Base-by-base conservation (phyloP, 1,140 invertebrate species). In the Hylaeus anthracinus region DNA sequence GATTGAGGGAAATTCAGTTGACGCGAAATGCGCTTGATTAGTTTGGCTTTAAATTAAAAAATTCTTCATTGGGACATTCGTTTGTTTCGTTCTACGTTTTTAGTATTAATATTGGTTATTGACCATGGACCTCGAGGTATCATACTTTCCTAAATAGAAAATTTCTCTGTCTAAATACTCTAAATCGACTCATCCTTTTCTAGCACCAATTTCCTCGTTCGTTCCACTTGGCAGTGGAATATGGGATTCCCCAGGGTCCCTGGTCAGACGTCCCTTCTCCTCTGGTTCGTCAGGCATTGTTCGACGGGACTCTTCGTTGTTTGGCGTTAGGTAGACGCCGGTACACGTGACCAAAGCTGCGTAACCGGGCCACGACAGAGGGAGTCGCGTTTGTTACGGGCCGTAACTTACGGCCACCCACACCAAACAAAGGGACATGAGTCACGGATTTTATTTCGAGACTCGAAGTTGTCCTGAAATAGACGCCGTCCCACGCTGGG, bases 361-460 rank as follows among this genome's bases (percentile, higher is more conserved):
- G 58, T 79, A 72, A 79, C 69, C 48, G 39, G 45, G 71, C 15
- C 56, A 15, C 37, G 43, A 48, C 65, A 64, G 39, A 43, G 26
- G 61, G 51, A 61, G 76, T 65, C 12, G 72, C 26, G 26, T 81
- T 65, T 77, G 64, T 77, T 81, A 26, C 45, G 26, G 26, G 26
- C 26, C 26, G 26, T 26, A 26, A 26, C 26, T 26, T 26, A 26
- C 53, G 61, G 26, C 71, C 78, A 69, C 67, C 63, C 39, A 81
- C 60, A 76, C 64, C 73, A 81, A 85, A 78, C 56, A 74, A 72
- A 81, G 67, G 45, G 56, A 9, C 26, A 60, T 85, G 84, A 86
- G 70, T 86, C 84, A 86, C 39, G 15, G 63, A 43, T 63, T 85
- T 86, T 86, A 86, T 85, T 86, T 86, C 79, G 51, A 82, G 79